Conservation (phyloP, 2,797 vertebrate genomes). For the Salmo trutta region DNA sequence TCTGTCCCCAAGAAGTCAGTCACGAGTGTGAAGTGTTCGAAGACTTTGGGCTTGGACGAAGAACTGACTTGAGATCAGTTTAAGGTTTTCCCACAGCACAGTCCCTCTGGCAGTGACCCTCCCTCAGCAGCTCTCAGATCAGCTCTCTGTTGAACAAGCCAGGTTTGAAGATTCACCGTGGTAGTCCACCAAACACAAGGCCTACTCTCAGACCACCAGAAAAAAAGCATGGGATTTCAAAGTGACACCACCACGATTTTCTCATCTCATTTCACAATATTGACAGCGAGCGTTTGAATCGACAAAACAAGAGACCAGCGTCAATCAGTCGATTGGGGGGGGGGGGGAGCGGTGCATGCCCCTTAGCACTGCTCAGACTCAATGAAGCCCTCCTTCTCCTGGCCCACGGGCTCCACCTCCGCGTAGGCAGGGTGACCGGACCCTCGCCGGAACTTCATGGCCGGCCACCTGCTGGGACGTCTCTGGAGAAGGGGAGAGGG, state of each 20-base stretch:
- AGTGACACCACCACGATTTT: constrained; percentile 19
- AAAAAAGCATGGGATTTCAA: not conserved
- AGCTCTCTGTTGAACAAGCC: constrained; percentile 21
- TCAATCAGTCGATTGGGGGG: constrained; percentile 50
- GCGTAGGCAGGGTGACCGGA: constrained; percentile 95
- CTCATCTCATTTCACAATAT: constrained; percentile 34
- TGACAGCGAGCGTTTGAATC: constrained; percentile 37
- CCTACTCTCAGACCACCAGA: constrained; percentile 6
- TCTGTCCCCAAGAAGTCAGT: not conserved
- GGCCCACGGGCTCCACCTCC: constrained; percentile 94
- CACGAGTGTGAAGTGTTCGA: constrained; percentile 5
- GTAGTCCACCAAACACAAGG: not conserved
- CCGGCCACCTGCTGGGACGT: constrained; percentile 96
- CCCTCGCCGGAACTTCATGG: constrained; percentile 96
- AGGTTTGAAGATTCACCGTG: not conserved
- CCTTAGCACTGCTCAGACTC: constrained; percentile 96
- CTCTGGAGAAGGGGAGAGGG: constrained; percentile 71
- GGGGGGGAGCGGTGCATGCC: not conserved
- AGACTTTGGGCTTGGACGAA: constrained; percentile 23
- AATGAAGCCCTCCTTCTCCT: constrained; percentile 97
- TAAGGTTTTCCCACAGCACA: constrained; percentile 28
- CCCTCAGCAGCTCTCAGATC: constrained; percentile 8
- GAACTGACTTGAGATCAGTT: constrained; percentile 43
- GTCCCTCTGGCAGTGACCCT: constrained; percentile 23
- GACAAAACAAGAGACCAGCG: constrained; percentile 66